These are phyloP conservation scores for Eulithis prunata DNA, from an alignment of 2,888 invertebrate species.

Conservation along the genomic window DNA sequence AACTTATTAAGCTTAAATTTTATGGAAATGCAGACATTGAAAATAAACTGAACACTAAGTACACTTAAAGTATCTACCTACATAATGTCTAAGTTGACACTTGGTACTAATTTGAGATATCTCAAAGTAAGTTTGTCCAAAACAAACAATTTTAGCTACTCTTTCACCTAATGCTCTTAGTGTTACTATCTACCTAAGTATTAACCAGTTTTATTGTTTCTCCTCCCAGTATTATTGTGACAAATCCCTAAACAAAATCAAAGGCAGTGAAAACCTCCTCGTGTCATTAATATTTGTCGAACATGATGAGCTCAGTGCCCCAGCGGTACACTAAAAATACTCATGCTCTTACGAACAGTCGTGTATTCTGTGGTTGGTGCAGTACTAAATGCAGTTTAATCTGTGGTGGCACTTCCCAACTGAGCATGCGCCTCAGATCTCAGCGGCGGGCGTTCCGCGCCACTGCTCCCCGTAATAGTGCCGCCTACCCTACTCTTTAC, in stretches of 20 bases:
- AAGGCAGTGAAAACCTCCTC: slow-evolving; percentile 23
- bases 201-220: slow-evolving; percentile 16
- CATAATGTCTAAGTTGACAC: too few relatives aligned
- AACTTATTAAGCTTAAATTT: too few relatives aligned
- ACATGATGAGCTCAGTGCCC: slow-evolving; percentile 36
- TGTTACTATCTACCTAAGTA: neutral
- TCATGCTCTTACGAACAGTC: neutral
- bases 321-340: slow-evolving; percentile 59
- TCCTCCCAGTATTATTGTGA: slow-evolving; percentile 23
- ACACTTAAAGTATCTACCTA: too few relatives aligned
- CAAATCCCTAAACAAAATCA: slow-evolving; percentile 29
- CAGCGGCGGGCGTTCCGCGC: slow-evolving; percentile 79
- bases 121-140: too few relatives aligned
- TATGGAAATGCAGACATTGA: too few relatives aligned
- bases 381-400: slow-evolving; percentile 10
- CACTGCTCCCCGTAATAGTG: slow-evolving; percentile 69
- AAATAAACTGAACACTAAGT: too few relatives aligned
- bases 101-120: too few relatives aligned
- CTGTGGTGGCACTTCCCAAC: slow-evolving; percentile 51
- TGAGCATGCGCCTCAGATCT: slow-evolving; percentile 69
- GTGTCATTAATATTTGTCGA: slow-evolving; percentile 39
- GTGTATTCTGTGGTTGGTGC: slow-evolving; percentile 28
- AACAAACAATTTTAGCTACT: too few relatives aligned
- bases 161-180: too few relatives aligned
- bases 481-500: slow-evolving; percentile 64